A percentile compares a stretch with the other conserved stretches of the same genome.
Conservation (phyloP, 2,888 invertebrate genomes). For the Pasiphila rectangulata region DNA sequence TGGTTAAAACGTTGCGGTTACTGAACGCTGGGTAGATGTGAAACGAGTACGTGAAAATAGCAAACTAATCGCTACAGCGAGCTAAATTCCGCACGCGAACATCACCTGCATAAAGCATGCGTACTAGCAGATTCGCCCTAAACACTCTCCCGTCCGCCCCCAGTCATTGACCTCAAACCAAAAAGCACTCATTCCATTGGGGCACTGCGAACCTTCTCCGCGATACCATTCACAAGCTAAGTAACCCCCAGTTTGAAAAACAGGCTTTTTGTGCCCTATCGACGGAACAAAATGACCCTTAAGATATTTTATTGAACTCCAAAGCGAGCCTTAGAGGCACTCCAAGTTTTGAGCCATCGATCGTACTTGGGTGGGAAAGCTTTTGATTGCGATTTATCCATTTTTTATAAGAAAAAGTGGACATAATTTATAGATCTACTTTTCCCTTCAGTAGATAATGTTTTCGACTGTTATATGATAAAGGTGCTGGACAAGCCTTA, state of each 20-base stretch:
- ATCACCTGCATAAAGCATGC: too few species aligned
- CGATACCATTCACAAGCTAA: constrained; percentile 46
- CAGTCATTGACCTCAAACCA: constrained; percentile 32
- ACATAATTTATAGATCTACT: too few species aligned
- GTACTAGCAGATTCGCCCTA: neutral
- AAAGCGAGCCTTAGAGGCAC: constrained; percentile 17
- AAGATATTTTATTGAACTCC: constrained; percentile 33
- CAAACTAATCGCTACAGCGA: too few species aligned
- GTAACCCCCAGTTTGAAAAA: constrained; percentile 46
- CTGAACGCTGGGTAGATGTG: too few species aligned
- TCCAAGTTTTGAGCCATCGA: constrained; percentile 21
- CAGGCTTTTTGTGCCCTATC: constrained; percentile 32
- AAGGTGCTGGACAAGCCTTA: too few species aligned
- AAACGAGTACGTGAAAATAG: too few species aligned
- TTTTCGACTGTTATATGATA: too few species aligned
- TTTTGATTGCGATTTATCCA: constrained; percentile 13
- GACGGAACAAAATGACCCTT: constrained; percentile 37
- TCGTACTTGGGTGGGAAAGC: constrained; percentile 16
- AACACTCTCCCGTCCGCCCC: constrained; percentile 16
- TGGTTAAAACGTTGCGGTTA: too few species aligned
- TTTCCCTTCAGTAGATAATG: too few species aligned
- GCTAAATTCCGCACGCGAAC: too few species aligned
- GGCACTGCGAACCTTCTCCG: constrained; percentile 43
- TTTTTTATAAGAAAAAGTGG: too few species aligned
- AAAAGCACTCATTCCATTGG: constrained; percentile 51